phyloP scores from a whole-genome alignment of 2,888 invertebrate species.

The Thumatha senex region DNA sequence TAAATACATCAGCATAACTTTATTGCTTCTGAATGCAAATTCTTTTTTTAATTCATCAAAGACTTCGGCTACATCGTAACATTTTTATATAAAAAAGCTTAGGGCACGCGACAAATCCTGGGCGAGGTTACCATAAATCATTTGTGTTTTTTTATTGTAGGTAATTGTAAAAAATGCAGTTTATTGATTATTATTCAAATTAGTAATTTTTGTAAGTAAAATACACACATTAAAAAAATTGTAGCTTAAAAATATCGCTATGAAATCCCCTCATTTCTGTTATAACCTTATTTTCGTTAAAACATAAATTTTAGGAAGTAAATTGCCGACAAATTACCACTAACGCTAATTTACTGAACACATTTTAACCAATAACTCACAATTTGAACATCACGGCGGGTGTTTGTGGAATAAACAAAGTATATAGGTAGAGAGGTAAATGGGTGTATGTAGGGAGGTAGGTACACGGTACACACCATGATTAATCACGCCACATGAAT shows the following conservation, averaged over 20 bases:
- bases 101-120: slow-evolving; percentile 67
- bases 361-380: slow-evolving; percentile 52
- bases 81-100: slow-evolving; percentile 63
- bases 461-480: slow-evolving; percentile 46
- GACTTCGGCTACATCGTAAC: slow-evolving; percentile 42
- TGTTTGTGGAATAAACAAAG: slow-evolving; percentile 48
- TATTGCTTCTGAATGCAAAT: slow-evolving; percentile 71
- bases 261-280: slow-evolving; percentile 9
- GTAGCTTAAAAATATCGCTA: too few relatives aligned
- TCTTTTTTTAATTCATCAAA: slow-evolving; percentile 51
- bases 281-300: slow-evolving; percentile 17
- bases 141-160: slow-evolving; percentile 29
- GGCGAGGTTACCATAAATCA: slow-evolving; percentile 40
- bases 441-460: slow-evolving; percentile 47
- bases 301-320: slow-evolving; percentile 26
- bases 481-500: slow-evolving; percentile 80
- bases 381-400: slow-evolving; percentile 49
- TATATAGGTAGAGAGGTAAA: slow-evolving; percentile 35
- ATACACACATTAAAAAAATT: too few relatives aligned
- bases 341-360: slow-evolving; percentile 54
- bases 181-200: slow-evolving; percentile 8
- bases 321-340: slow-evolving; percentile 48
- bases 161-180: slow-evolving; percentile 31
- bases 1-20: slow-evolving; percentile 29
- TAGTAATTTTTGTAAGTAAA: too few relatives aligned